These are phyloP conservation scores for Philhelius pedissequus DNA, from an alignment of 2,888 invertebrate genomes.

Conservation along the genomic window DNA sequence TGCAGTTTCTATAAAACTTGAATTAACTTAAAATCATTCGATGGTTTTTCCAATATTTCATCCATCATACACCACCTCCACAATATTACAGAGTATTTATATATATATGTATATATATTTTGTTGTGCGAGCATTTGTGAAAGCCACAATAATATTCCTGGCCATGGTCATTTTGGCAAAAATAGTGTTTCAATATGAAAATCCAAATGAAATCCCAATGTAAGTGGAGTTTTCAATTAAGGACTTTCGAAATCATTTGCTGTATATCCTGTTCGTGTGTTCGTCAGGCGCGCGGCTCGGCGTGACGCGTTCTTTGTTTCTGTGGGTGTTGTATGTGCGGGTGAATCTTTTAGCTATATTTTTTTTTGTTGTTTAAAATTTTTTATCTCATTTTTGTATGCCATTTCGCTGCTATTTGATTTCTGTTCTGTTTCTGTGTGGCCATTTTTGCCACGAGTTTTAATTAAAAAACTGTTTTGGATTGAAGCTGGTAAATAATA, in stretches of 20 bases:
- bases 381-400: constrained; percentile 20
- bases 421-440: constrained; percentile 49
- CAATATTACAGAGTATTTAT: neutral
- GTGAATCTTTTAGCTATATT: neutral
- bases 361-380: neutral
- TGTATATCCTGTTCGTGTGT: neutral
- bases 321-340: neutral
- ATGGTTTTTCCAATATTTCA: constrained; percentile 4
- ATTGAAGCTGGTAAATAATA: constrained; percentile 66
- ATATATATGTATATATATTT: too few relatives aligned
- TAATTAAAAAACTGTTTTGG: constrained; percentile 67
- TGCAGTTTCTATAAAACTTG: constrained; percentile 36
- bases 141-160: constrained; percentile 37
- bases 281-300: neutral
- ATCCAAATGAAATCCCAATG: constrained; percentile 62
- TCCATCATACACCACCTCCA: neutral
- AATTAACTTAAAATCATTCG: constrained; percentile 57
- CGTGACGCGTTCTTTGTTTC: neutral
- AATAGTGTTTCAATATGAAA: constrained; percentile 50
- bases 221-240: constrained; percentile 68
- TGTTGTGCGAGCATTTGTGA: neutral
- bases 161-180: constrained; percentile 51
- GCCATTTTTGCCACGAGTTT: constrained; percentile 60
- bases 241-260: constrained; percentile 57
- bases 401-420: constrained; percentile 55